Conservation (phyloP, 2,113 vertebrate genomes). For the Raja brachyura region DNA sequence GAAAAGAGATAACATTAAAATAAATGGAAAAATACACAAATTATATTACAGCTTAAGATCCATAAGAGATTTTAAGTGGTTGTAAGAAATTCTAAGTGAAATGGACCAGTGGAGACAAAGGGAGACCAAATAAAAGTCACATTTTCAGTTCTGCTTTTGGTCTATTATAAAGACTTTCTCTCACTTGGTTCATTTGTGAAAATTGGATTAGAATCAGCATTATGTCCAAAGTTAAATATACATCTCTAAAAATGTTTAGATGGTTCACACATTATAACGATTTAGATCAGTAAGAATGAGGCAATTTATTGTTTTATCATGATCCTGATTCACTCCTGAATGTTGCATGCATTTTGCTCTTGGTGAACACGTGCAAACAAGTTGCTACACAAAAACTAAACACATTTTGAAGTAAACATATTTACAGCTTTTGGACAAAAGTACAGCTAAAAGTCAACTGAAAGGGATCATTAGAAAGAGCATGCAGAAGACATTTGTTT, state of each 20-base stretch:
- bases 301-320: constrained; percentile 7
- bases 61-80: not conserved
- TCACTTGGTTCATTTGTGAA: not conserved
- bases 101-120: not conserved
- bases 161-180: not conserved
- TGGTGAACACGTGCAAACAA: constrained; percentile 32
- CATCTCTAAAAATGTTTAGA: not conserved
- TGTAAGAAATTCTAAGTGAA: not conserved
- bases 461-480: not conserved
- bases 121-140: not conserved
- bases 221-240: not conserved
- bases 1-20: not conserved
- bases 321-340: not conserved
- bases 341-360: constrained; percentile 21
- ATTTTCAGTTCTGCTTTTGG: not conserved
- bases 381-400: constrained; percentile 11
- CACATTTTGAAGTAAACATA: constrained; percentile 24
- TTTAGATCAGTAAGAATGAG: constrained; percentile 12
- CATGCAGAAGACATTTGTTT: constrained; percentile 30
- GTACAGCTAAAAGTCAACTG: constrained; percentile 22
- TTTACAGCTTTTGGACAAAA: constrained; percentile 10
- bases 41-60: not conserved
- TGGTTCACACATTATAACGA: constrained; percentile 11
- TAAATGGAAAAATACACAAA: constrained; percentile 21
- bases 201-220: constrained; percentile 15